Base-by-base conservation (phyloP, 2,888 invertebrate species). In the Leptura quadrifasciata region DNA sequence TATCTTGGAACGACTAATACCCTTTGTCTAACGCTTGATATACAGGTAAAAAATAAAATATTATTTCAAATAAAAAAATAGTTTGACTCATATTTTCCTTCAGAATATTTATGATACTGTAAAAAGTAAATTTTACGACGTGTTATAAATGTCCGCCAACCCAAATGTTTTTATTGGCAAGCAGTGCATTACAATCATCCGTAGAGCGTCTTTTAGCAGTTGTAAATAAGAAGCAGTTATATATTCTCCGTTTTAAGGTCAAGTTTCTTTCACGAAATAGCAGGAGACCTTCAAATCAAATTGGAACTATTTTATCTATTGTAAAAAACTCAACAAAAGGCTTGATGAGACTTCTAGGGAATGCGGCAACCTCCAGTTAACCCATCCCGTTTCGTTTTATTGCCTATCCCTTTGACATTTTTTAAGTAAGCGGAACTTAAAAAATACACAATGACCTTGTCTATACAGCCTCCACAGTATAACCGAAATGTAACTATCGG, bases 361-460 rank as follows among this genome's bases (percentile, higher is more conserved):
- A 81, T 75, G 78, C 63, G 78, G 65, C 75, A 79, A 75, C 79
- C 79, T 81, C 79, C 80, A 75, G 75, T 77, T 80, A 84, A 83
- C 81, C 82, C 81, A 82, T 82, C 80, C 79, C 74, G 65, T 74
- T 69, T 67, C 77, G 80, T 83, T 83, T 83, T 84, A 83, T 80
- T 80, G 78, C 80, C 77, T 60, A 77, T 78, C 81, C 79, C 78
- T 81, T 81, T 78, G 77, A 72, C 73, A 69, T 76, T 79, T 84
- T 81, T 78, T 76, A 35, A 75, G 57, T 72, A 76, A 80, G 76
- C 77, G 70, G 67, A 73, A 75, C 79, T 81, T 82, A 84, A 83
- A 84, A 84, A 83, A 77, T 75, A 60, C 47, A 70, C 55, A 70
- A 75, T 80, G 84, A 81, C 86, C 85, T 85, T 85, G 84, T 79